Base-by-base conservation (phyloP, 53 echinoderm and acorn worm genomes). In the Actinopyga echinites region DNA sequence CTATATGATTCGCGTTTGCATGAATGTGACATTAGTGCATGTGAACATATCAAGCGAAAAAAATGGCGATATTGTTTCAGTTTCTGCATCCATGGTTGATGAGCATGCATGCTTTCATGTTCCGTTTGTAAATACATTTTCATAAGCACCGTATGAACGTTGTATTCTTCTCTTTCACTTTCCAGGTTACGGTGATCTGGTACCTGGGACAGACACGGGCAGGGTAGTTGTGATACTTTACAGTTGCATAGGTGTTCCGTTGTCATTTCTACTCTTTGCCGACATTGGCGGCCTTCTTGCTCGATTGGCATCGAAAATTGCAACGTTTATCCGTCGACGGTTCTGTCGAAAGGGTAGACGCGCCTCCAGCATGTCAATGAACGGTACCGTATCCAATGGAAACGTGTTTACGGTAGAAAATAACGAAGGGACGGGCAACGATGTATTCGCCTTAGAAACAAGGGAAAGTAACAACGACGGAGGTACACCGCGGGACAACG, bases 161-260 rank as follows among this genome's bases (percentile, higher is more conserved):
- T 49, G 1, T 10, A 25, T 75, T 55, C 25, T 49, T 55, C 31
- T 15, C 7, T 37, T 21, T 80, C 15, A 1, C 26, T 66, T 1
- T 55, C 40, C 63, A 94, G 92, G 95, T 24, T 95, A 95, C 59
- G 95, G 95, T 30, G 95, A 95, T 61, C 71, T 95, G 6, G 90
- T 88, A 1, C 95, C 95, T 24, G 88, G 82, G 57, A 95, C 95
- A 3, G 21, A 22, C 0, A 28, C 30, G 0, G 95, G 95, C 44
- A 67, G 87, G 25, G 62, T 73, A 6, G 84, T 95, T 71, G 84
- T 87, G 56, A 89, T 92, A 6, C 28, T 92, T 17, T 95, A 92
- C 89, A 85, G 87, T 5, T 65, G 75, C 8, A 62, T 95, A 22
- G 95, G 95, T 11, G 88, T 95, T 30, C 95, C 95, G 0, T 65